These are phyloP conservation scores for Pyrgus malvae DNA, from an alignment of 2,888 invertebrate genomes.

Conservation along the genomic window DNA sequence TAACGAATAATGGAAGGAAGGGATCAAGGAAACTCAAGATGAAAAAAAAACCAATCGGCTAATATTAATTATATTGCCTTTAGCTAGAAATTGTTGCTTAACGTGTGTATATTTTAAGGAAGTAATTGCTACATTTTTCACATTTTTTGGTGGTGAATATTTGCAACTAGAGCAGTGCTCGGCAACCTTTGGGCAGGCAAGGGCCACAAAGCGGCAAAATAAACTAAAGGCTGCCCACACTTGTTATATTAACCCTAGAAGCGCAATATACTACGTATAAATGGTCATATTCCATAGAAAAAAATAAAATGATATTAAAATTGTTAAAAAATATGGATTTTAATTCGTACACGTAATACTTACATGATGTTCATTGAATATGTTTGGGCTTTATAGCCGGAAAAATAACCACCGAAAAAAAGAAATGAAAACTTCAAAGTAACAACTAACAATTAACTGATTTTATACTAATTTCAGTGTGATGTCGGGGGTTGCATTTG, in stretches of 20 bases:
- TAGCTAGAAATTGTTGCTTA: no score
- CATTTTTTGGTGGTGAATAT: no score
- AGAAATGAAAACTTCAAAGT: constrained; percentile 20
- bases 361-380: background rate
- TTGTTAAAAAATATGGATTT: background rate
- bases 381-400: background rate
- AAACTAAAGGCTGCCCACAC: constrained; percentile 17
- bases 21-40: no score
- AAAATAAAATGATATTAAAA: background rate
- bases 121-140: no score
- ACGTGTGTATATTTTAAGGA: no score
- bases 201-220: constrained; percentile 23
- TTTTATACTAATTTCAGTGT: constrained; percentile 9
- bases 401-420: background rate
- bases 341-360: background rate
- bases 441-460: background rate
- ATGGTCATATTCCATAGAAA: background rate
- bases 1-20: no score
- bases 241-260: constrained; percentile 9
- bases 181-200: constrained; percentile 18
- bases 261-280: background rate
- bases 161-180: background rate
- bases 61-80: no score
- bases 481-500: constrained; percentile 33
- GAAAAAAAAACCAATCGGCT: no score